Evolutionary conservation across 1,140 invertebrate genomes (phyloP).

Genomic region (Calosoma granatense): DNA sequence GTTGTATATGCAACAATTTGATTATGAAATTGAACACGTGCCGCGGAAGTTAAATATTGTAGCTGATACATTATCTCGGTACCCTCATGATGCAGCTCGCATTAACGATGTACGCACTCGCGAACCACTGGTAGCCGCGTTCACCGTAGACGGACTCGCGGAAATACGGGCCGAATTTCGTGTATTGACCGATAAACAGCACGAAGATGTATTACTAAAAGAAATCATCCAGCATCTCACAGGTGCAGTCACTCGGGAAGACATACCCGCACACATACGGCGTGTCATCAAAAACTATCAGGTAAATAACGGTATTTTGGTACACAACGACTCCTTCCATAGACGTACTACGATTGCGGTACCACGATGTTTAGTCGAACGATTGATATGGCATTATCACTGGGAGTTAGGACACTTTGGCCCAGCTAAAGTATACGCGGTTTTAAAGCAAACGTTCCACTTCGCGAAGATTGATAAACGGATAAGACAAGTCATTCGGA

Average conservation of each 20-base stretch:
- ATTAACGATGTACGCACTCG: neutral
- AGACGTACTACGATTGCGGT: neutral
- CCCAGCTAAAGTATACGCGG: conserved; percentile 23
- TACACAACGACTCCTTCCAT: neutral
- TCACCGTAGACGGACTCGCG: neutral
- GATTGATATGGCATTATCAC: conserved; percentile 20
- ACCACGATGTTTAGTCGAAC: conserved; percentile 9
- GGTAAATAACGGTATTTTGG: neutral
- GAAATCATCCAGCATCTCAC: neutral
- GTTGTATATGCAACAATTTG: conserved; percentile 32
- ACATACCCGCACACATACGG: neutral
- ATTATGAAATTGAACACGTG: conserved; percentile 30
- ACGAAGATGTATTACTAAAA: neutral
- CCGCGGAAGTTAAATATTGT: conserved; percentile 19
- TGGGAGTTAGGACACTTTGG: conserved; percentile 28
- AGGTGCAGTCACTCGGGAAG: neutral
- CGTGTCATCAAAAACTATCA: neutral
- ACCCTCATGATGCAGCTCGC: conserved; percentile 1
- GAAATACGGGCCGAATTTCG: neutral
- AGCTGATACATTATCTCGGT: conserved; percentile 22
- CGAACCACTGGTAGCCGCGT: neutral
- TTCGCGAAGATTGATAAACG: conserved; percentile 19
- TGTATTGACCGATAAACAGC: neutral
- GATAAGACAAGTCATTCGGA: conserved; percentile 17
- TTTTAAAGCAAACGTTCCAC: conserved; percentile 24